phyloP scores from a whole-genome alignment of 1,140 invertebrate genomes.

The Scaptomyza hsui region DNA sequence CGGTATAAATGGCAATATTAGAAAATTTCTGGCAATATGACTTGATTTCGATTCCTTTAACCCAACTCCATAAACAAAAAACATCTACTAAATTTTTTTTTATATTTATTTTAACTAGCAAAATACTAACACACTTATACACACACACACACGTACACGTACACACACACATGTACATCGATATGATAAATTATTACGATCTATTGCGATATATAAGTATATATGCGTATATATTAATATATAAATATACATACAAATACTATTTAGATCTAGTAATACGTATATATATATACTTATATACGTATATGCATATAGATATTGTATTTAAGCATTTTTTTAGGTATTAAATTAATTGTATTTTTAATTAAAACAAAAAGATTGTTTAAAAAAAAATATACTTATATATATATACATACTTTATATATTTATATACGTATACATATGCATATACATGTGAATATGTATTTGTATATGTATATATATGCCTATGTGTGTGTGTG shows the following conservation, averaged over 20 bases:
- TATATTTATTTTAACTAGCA: constrained; percentile 15
- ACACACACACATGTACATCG: constrained; percentile 37
- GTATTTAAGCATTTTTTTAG: constrained; percentile 75
- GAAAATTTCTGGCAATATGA: constrained; percentile 1
- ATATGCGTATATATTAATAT: constrained; percentile 32
- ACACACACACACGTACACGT: background rate
- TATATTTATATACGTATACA: constrained; percentile 5
- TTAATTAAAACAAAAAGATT: constrained; percentile 51
- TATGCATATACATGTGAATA: constrained; percentile 16
- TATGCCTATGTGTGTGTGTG: background rate
- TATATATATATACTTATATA: constrained; percentile 43
- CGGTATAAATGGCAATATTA: constrained; percentile 8
- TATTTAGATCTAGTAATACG: constrained; percentile 41
- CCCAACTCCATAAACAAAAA: too few relatives aligned
- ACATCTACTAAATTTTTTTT: too few relatives aligned
- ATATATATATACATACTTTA: background rate
- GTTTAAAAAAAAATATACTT: constrained; percentile 17
- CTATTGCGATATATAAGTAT: constrained; percentile 37
- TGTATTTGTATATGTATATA: constrained; percentile 21
- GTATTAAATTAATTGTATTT: constrained; percentile 77
- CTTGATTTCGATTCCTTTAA: too few relatives aligned
- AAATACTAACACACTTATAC: constrained; percentile 10
- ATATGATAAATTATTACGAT: constrained; percentile 24
- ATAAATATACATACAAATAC: constrained; percentile 34
- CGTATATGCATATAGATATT: constrained; percentile 61